These are phyloP conservation scores for Rhinoptilus africanus DNA, from an alignment of 2,113 vertebrate species.

Conservation along the genomic window DNA sequence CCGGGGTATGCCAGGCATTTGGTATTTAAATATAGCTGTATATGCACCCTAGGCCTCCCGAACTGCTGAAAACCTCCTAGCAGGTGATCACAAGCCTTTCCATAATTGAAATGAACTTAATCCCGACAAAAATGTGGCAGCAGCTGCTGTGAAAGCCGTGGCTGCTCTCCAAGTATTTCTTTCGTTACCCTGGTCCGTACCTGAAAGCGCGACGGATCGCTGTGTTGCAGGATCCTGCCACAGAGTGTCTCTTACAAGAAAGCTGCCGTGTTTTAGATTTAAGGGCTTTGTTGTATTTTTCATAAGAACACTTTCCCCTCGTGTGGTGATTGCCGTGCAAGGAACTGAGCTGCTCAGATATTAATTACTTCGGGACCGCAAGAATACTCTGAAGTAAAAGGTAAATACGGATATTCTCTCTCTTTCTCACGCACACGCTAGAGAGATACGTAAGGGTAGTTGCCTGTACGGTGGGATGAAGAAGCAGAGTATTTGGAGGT, in stretches of 20 bases:
- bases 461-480: neutral
- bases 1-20: neutral
- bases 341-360: neutral
- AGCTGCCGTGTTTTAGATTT: neutral
- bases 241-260: neutral
- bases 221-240: constrained; percentile 11
- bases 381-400: neutral
- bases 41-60: neutral
- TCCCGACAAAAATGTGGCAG: constrained; percentile 26
- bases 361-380: constrained; percentile 14
- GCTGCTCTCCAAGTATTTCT: constrained; percentile 61
- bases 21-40: constrained; percentile 43
- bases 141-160: constrained; percentile 52
- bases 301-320: neutral
- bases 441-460: neutral
- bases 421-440: neutral
- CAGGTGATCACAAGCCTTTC: constrained; percentile 56
- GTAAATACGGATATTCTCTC: neutral
- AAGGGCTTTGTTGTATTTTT: constrained; percentile 53
- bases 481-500: neutral
- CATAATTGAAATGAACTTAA: constrained; percentile 62
- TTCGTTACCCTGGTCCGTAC: neutral
- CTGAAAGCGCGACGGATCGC: neutral
- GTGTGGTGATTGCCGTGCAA: neutral
- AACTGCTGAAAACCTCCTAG: constrained; percentile 3